Evolutionary conservation across 2,888 invertebrate genomes (phyloP).

Genomic region (Cataglyphis rosenhaueri): DNA sequence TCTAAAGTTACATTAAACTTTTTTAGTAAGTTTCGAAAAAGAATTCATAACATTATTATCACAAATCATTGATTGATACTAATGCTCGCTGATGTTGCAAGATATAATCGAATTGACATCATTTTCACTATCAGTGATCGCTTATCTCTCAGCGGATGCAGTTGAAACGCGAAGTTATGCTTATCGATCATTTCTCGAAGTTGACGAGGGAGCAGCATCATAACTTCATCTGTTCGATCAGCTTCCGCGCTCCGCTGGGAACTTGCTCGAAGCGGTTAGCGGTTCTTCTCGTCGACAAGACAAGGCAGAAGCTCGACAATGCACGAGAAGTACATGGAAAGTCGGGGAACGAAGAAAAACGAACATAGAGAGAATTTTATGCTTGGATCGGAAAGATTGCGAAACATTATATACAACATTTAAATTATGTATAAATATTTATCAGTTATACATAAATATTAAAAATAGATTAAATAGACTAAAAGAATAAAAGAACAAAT

Average conservation of each 20-base stretch:
- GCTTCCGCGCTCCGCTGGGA: slow-evolving; percentile 37
- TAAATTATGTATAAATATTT: slow-evolving; percentile 5
- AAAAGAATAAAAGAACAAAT: background rate
- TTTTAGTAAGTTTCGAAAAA: background rate
- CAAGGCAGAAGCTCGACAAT: slow-evolving; percentile 1
- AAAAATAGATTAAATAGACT: slow-evolving; percentile 6
- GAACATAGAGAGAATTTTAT: background rate
- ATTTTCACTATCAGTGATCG: slow-evolving; percentile 42
- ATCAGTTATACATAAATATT: background rate
- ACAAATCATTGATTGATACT: slow-evolving; percentile 23
- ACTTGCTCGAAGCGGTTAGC: slow-evolving; percentile 35
- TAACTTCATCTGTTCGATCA: slow-evolving; percentile 31
- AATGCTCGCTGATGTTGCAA: slow-evolving; percentile 33
- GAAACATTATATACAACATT: background rate
- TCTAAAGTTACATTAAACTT: too few species aligned
- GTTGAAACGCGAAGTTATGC: slow-evolving; percentile 34
- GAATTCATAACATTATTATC: slow-evolving; percentile 11
- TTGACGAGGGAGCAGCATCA: slow-evolving; percentile 37
- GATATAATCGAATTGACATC: slow-evolving; percentile 38
- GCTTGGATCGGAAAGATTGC: background rate
- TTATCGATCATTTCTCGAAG: slow-evolving; percentile 40
- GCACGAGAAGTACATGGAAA: background rate
- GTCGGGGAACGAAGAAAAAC: slow-evolving; percentile 7
- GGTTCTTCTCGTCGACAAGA: slow-evolving; percentile 30
- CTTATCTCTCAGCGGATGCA: slow-evolving; percentile 28